Percentiles rank a stretch among this genome's conserved stretches.
phyloP scores from a whole-genome alignment of 1,140 invertebrate species.

The Geopemphigus sp. region DNA sequence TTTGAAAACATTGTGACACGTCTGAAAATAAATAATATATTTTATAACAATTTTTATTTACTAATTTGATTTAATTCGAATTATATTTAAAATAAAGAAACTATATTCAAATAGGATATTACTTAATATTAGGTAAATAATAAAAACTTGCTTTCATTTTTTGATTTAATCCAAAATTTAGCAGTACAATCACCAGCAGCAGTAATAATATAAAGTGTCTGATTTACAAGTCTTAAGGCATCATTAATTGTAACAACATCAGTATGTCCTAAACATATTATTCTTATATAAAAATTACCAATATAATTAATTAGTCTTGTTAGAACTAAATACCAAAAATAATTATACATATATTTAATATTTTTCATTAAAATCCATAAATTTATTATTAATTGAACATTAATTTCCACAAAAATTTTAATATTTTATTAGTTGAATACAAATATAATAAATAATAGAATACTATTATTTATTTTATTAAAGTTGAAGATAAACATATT shows the following conservation, averaged over 20 bases:
- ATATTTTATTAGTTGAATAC: too few species aligned
- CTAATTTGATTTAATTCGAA: too few species aligned
- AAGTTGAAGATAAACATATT: too few species aligned
- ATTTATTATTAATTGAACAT: too few species aligned
- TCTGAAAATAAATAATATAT: conserved; percentile 21
- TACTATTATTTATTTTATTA: too few species aligned
- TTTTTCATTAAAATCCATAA: too few species aligned
- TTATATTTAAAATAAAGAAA: too few species aligned
- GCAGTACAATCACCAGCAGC: conserved; percentile 65
- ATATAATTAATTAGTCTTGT: background rate
- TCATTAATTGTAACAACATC: conserved; percentile 64
- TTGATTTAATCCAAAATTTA: conserved; percentile 62
- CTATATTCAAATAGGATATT: background rate
- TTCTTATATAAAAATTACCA: background rate
- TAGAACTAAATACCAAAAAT: background rate
- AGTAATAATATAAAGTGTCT: conserved; percentile 61
- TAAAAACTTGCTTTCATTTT: conserved; percentile 40
- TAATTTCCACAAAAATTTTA: too few species aligned
- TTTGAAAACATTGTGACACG: conserved; percentile 56
- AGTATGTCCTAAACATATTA: conserved; percentile 58
- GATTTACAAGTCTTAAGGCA: conserved; percentile 56
- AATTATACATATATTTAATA: background rate
- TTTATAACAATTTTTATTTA: too few species aligned
- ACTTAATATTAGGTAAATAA: background rate
- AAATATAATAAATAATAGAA: too few species aligned